Evolutionary conservation across 2,888 invertebrate genomes (phyloP).

Genomic region (Caenorhabditis parvicauda): DNA sequence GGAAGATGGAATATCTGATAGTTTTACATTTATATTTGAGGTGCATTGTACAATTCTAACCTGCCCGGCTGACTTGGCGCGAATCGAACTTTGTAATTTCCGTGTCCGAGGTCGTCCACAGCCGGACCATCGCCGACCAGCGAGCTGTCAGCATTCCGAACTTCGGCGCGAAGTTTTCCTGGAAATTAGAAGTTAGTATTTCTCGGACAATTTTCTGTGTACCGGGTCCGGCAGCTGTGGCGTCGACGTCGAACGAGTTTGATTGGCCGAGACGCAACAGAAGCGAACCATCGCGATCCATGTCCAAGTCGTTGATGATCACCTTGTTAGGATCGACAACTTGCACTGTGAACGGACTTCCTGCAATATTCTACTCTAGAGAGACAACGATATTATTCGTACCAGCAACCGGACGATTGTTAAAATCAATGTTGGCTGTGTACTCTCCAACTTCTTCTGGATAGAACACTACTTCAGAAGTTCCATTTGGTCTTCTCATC

Average conservation of each 20-base stretch:
- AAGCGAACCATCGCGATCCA: constrained; percentile 53
- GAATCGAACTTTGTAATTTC: constrained; percentile 53
- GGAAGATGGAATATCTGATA: constrained; percentile 50
- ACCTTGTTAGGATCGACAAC: constrained; percentile 60
- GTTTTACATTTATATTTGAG: neutral
- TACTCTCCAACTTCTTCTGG: constrained; percentile 54
- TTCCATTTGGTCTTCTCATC: constrained; percentile 46
- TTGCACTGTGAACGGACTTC: constrained; percentile 51
- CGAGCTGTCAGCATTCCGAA: constrained; percentile 57
- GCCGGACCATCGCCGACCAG: constrained; percentile 45
- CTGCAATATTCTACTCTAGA: constrained; percentile 26
- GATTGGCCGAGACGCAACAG: constrained; percentile 47
- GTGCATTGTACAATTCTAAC: constrained; percentile 7
- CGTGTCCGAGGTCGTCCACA: constrained; percentile 56
- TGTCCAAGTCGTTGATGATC: constrained; percentile 40
- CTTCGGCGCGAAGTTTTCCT: constrained; percentile 61
- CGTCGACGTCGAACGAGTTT: constrained; percentile 58
- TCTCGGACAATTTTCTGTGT: neutral
- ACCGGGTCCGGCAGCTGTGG: constrained; percentile 62
- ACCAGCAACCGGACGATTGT: constrained; percentile 71
- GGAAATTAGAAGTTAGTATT: neutral
- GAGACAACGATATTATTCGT: constrained; percentile 4
- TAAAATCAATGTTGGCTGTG: constrained; percentile 56
- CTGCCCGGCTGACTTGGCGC: constrained; percentile 38
- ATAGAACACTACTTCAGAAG: constrained; percentile 54